Base-by-base conservation (phyloP, 2,888 invertebrate genomes). In the Parasteatoda lunata region DNA sequence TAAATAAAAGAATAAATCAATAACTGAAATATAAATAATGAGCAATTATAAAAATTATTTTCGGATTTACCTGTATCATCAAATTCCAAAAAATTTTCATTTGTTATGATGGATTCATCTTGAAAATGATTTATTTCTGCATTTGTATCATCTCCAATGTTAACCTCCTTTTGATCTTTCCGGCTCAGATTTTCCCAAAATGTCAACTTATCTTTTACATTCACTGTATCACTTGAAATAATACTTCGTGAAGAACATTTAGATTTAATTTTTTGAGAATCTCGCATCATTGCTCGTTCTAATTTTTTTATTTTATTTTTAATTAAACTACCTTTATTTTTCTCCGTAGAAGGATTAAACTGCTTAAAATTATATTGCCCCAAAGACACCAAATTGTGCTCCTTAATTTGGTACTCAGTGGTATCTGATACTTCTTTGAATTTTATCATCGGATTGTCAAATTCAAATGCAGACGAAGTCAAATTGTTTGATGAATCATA, bases 101-200 rank as follows among this genome's bases (percentile, higher is more conserved):
- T 30, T 30, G 30, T 2, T 30, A 30, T 30, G 2, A 30, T 30
- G 30, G 30, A 30, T 30, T 30, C 30, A 30, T 30, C 30, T 30
- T 30, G 30, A 30, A 30, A 30, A 30, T 30, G 30, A 2, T 30
- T 30, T 30, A 30, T 30, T 30, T 30, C 30, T 30, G 30, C 30
- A 30, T 30, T 30, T 30, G 30, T 30, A 30, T 30, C 30, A 30
- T 30, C 30, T 30, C 30, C 30, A 30, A 30, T 30, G 30, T 30
- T 30, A 30, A 30, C 30, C 30, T 30, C 30, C 13, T 4, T 48
- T 7, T 71, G n/a, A 71, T 47, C 3, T 52, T 59, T 49, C 6
- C 52, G 65, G 7, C 66, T 52, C 11, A 65, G 54, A 78, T 54
- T 88, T 77, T 88, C 88, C 88, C 88, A 88, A 66, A 88, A 88